Percentiles rank a stretch among this genome's conserved stretches.
phyloP scores from a whole-genome alignment of 2,113 vertebrate species.

The Panthera leo region DNA sequence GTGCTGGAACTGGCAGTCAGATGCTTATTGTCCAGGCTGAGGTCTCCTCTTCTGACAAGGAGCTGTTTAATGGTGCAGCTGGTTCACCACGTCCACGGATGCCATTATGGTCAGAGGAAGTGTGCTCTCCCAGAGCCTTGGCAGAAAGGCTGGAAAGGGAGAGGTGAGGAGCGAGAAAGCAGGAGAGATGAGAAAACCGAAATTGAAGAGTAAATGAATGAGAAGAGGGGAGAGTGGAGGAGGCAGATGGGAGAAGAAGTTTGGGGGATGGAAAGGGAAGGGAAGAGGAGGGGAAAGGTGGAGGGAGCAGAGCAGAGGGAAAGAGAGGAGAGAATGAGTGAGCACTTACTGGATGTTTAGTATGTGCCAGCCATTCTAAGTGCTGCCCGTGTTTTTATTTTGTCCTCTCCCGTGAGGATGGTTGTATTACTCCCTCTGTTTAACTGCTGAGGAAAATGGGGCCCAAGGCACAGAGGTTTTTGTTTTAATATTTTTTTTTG shows the following conservation, averaged over 20 bases:
- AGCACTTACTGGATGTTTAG: neutral
- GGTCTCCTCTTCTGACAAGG: neutral
- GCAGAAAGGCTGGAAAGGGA: neutral
- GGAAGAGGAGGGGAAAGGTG: neutral
- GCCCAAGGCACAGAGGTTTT: neutral
- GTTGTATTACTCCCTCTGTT: neutral
- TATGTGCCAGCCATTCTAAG: neutral
- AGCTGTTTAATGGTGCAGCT: neutral
- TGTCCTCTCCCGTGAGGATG: neutral
- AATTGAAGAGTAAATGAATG: neutral
- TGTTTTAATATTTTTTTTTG: no score
- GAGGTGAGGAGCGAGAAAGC: neutral
- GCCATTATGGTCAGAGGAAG: neutral
- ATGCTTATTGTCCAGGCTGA: neutral
- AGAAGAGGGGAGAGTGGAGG: neutral
- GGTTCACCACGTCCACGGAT: no score
- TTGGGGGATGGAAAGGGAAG: neutral
- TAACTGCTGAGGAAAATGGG: neutral
- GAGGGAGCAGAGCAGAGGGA: neutral
- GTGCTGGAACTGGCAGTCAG: neutral
- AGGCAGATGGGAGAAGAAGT: neutral
- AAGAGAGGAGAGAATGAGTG: neutral
- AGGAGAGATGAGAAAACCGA: neutral
- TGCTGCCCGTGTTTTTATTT: neutral
- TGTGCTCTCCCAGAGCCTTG: neutral